A percentile compares a stretch with the other conserved stretches of the same genome.
Evolutionary conservation across 2,888 invertebrate genomes (phyloP).

Genomic region (Pandemis heparana): DNA sequence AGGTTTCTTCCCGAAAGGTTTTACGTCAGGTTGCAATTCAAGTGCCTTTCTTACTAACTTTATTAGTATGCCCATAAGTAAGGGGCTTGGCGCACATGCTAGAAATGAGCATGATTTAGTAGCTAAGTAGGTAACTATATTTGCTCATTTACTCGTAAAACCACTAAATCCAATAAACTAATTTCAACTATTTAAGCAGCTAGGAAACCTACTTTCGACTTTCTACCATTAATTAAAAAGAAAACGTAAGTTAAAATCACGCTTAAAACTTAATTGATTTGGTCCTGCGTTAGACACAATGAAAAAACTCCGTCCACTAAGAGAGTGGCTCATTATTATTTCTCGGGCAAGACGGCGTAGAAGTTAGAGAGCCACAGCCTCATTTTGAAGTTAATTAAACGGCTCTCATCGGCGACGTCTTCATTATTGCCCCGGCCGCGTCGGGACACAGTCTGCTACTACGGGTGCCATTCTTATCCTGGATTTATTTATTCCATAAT

Average conservation of each 20-base stretch:
- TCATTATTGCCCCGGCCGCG: conserved; percentile 62
- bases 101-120: too few species aligned
- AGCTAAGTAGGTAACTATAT: too few species aligned
- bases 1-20: too few species aligned
- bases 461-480: neutral
- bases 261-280: conserved; percentile 29
- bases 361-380: conserved; percentile 64
- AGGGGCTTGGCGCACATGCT: too few species aligned
- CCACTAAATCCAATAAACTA: neutral
- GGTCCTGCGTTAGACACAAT: conserved; percentile 42
- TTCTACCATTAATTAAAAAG: conserved; percentile 6
- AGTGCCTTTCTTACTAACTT: too few species aligned
- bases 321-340: conserved; percentile 68
- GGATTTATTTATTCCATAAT: neutral
- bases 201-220: neutral
- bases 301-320: conserved; percentile 48
- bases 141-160: neutral
- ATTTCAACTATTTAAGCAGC: neutral
- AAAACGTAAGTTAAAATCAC: conserved; percentile 7
- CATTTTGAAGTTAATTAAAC: conserved; percentile 79
- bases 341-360: conserved; percentile 58
- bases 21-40: too few species aligned
- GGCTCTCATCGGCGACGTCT: conserved; percentile 69
- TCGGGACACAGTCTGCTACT: conserved; percentile 21
- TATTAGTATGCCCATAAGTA: too few species aligned